Percentiles rank a stretch among this genome's conserved stretches.
phyloP scores from a whole-genome alignment of 2,888 invertebrate species.

The Pristionchus mayeri region DNA sequence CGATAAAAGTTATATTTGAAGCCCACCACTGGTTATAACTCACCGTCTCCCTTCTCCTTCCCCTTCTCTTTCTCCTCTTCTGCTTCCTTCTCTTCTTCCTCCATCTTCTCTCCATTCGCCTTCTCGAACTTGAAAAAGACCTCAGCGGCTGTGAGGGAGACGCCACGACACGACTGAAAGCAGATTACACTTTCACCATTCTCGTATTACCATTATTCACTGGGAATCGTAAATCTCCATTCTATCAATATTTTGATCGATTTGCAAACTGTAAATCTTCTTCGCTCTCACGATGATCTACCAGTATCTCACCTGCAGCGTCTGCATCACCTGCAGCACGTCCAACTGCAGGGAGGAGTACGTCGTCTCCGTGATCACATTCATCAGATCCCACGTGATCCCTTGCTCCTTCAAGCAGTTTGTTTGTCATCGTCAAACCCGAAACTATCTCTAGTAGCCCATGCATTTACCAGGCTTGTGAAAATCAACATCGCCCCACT shows the following conservation, averaged over 20 bases:
- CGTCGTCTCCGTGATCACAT: constrained; percentile 48
- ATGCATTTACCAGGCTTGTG: not conserved
- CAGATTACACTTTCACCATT: not conserved
- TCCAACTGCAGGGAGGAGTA: constrained; percentile 33
- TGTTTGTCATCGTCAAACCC: not conserved
- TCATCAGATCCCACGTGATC: constrained; percentile 45
- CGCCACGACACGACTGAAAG: constrained; percentile 42
- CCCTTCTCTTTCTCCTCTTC: constrained; percentile 3
- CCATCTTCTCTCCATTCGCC: not conserved
- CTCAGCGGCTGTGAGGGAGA: constrained; percentile 26
- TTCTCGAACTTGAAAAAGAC: constrained; percentile 45
- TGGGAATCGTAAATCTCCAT: too few species aligned
- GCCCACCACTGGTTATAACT: too few species aligned
- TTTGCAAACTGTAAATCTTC: too few species aligned
- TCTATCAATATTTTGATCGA: too few species aligned
- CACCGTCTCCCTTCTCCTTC: not conserved
- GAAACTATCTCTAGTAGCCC: not conserved
- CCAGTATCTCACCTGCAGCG: constrained; percentile 8
- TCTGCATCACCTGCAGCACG: constrained; percentile 12
- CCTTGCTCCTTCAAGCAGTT: constrained; percentile 40
- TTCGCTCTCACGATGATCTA: not conserved
- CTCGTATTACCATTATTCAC: not conserved
- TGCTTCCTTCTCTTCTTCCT: not conserved
- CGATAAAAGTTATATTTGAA: too few species aligned
- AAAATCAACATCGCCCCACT: too few species aligned